Evolutionary conservation across 2,888 invertebrate genomes (phyloP).

Genomic region (Aradus depressus): DNA sequence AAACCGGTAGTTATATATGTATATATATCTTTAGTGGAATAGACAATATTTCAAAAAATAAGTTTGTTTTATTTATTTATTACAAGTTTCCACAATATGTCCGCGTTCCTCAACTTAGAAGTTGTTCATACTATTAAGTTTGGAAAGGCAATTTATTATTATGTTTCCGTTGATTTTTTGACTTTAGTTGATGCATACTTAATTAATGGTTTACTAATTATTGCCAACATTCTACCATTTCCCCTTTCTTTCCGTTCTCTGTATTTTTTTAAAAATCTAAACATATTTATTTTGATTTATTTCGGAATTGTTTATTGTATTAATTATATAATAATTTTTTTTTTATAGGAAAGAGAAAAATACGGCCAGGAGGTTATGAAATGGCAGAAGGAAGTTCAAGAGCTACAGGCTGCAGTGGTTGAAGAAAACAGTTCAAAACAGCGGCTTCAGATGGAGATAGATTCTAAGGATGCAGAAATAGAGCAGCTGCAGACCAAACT

Average conservation of each 20-base stretch:
- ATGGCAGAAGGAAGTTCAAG: slow-evolving; percentile 75
- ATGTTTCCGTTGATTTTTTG: too few species aligned
- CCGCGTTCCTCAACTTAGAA: too few species aligned
- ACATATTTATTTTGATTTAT: too few species aligned
- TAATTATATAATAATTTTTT: too few species aligned
- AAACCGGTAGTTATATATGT: too few species aligned
- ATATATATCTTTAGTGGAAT: too few species aligned
- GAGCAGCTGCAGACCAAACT: slow-evolving; percentile 83
- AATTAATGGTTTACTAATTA: background rate
- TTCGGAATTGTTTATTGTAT: too few species aligned
- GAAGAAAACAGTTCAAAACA: slow-evolving; percentile 68
- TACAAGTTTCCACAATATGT: too few species aligned
- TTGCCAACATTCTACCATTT: background rate
- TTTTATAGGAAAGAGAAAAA: slow-evolving; percentile 71
- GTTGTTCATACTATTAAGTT: too few species aligned
- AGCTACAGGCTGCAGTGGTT: slow-evolving; percentile 66
- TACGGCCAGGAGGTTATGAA: slow-evolving; percentile 77
- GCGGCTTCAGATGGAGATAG: slow-evolving; percentile 88
- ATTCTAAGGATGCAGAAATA: slow-evolving; percentile 92
- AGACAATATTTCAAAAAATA: too few species aligned
- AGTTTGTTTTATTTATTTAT: too few species aligned
- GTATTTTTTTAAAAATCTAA: background rate
- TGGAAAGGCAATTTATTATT: too few species aligned
- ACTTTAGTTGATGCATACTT: background rate
- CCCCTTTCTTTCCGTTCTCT: background rate